Evolutionary conservation across 2,113 vertebrate species (phyloP).

Genomic region (Notiomystis cincta): DNA sequence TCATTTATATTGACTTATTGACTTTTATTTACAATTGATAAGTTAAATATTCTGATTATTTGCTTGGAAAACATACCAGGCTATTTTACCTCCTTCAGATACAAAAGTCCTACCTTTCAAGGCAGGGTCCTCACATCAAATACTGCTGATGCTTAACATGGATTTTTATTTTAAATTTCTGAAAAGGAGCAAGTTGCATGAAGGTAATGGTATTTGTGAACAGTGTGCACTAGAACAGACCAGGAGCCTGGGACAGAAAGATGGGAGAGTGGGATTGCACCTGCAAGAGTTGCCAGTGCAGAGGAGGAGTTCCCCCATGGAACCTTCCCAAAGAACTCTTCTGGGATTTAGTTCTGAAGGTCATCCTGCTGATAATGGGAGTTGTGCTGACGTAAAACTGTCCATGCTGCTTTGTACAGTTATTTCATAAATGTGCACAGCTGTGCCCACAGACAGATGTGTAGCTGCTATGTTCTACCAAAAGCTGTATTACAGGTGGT

Average conservation of each 20-base stretch:
- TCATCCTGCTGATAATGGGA: background rate
- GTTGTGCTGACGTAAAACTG: background rate
- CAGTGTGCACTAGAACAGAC: background rate
- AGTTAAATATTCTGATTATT: background rate
- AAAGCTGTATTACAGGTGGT: background rate
- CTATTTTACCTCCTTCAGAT: background rate
- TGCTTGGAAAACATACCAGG: background rate
- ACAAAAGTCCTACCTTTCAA: background rate
- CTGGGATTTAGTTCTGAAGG: background rate
- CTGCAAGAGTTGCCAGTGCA: background rate
- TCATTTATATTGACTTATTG: background rate
- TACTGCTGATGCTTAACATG: background rate
- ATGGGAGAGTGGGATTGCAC: background rate
- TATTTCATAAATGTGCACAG: background rate
- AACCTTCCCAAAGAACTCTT: background rate
- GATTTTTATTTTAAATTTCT: background rate
- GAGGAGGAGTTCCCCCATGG: rapidly evolving
- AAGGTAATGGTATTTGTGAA: background rate
- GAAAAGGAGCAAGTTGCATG: background rate
- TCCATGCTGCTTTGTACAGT: background rate
- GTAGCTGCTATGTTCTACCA: background rate
- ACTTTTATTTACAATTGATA: background rate
- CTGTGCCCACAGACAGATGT: background rate
- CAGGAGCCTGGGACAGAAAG: background rate
- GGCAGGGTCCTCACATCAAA: background rate